Conservation (phyloP, 2,888 invertebrate genomes). For the Oligia latruncula region DNA sequence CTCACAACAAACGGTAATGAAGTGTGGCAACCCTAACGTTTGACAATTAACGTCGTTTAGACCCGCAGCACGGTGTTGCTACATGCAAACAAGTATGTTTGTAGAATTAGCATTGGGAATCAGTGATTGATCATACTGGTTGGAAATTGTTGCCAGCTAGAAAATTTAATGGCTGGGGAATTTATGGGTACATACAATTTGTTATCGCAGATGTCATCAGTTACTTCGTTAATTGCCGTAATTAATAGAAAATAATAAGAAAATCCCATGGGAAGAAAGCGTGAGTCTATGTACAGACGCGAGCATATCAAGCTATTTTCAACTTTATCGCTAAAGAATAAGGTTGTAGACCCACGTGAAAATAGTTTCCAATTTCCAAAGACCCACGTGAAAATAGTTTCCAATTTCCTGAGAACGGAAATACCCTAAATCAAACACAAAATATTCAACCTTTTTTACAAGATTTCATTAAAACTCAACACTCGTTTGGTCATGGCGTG, state of each 20-base stretch:
- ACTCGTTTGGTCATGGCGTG: not conserved
- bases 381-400: conserved; percentile 12
- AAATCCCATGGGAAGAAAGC: not conserved
- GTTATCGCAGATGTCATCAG: conserved; percentile 6
- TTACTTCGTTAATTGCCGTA: conserved; percentile 2
- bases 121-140: conserved; percentile 35
- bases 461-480: conserved; percentile 29
- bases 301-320: too few species aligned
- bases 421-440: conserved; percentile 18
- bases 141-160: conserved; percentile 15
- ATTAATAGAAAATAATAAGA: not conserved
- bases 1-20: conserved; percentile 66
- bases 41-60: conserved; percentile 67
- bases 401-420: conserved; percentile 6
- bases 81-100: conserved; percentile 52
- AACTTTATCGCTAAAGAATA: too few species aligned
- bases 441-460: conserved; percentile 8
- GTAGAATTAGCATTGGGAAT: conserved; percentile 39
- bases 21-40: conserved; percentile 64
- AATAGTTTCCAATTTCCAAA: conserved; percentile 23
- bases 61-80: conserved; percentile 52
- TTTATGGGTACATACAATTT: conserved; percentile 14
- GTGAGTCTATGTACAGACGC: too few species aligned
- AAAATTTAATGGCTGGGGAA: conserved; percentile 1
- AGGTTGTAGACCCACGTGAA: not conserved